phyloP scores from a whole-genome alignment of 2,797 vertebrate species.

The Danio aesculapii region DNA sequence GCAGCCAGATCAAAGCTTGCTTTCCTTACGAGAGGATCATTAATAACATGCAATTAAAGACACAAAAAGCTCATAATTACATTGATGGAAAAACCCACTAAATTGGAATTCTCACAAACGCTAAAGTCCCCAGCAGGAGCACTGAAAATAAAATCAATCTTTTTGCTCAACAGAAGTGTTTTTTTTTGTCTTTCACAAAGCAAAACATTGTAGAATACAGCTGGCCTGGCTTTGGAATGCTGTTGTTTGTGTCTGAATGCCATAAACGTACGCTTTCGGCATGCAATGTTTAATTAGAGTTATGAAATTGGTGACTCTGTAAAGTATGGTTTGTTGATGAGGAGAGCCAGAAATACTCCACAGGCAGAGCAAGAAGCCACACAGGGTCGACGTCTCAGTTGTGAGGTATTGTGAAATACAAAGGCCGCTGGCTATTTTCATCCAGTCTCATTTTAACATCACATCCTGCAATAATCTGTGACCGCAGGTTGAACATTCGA shows the following conservation, averaged over 20 bases:
- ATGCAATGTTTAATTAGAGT: slow-evolving; percentile 72
- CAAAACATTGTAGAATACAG: slow-evolving; percentile 50
- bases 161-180: slow-evolving; percentile 19
- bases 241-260: slow-evolving; percentile 71
- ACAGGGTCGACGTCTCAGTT: slow-evolving; percentile 61
- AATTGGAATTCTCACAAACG: not conserved
- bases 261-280: slow-evolving; percentile 76
- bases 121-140: not conserved
- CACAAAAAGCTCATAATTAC: slow-evolving; percentile 26
- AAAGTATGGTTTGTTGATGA: slow-evolving; percentile 72
- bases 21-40: slow-evolving; percentile 23
- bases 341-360: slow-evolving; percentile 73
- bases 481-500: slow-evolving; percentile 10
- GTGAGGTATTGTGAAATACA: slow-evolving; percentile 43
- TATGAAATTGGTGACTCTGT: slow-evolving; percentile 67
- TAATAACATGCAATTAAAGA: slow-evolving; percentile 41
- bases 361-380: slow-evolving; percentile 69
- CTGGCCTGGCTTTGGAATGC: slow-evolving; percentile 71
- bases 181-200: slow-evolving; percentile 12
- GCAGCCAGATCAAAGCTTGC: not conserved
- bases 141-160: slow-evolving; percentile 14
- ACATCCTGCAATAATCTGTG: slow-evolving; percentile 11
- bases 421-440: slow-evolving; percentile 37
- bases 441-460: slow-evolving; percentile 40
- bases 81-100: slow-evolving; percentile 13